Evolutionary conservation across 1,140 invertebrate genomes (phyloP).

Genomic region (Penaeus japonicus): DNA sequence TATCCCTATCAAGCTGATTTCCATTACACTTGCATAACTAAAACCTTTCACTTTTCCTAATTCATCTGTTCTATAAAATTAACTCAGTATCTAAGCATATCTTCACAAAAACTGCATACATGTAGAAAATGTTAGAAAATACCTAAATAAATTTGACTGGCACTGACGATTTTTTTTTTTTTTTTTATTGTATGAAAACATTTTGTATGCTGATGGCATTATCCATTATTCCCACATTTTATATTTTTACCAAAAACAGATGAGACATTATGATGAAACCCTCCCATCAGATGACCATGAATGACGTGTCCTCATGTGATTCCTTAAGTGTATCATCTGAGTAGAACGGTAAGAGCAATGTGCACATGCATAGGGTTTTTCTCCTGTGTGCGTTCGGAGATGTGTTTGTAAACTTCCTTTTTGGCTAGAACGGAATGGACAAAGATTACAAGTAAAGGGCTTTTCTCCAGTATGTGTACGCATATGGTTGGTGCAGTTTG

Average conservation of each 20-base stretch:
- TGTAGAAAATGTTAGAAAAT: too few relatives aligned
- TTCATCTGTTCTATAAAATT: too few relatives aligned
- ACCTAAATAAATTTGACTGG: too few relatives aligned
- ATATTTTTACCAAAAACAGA: neutral
- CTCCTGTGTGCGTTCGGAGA: constrained; percentile 26
- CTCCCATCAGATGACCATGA: neutral
- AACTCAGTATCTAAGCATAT: too few relatives aligned
- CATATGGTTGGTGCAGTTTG: constrained; percentile 27
- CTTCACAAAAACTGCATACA: too few relatives aligned
- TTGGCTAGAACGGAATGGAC: constrained; percentile 37
- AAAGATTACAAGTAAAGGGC: constrained; percentile 4
- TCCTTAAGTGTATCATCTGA: constrained; percentile 33
- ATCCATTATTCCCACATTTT: neutral
- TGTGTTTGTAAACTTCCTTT: constrained; percentile 31
- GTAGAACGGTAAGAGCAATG: constrained; percentile 26
- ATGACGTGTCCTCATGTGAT: constrained; percentile 31
- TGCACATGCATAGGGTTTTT: constrained; percentile 25
- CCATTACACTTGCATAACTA: too few relatives aligned
- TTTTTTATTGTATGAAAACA: too few relatives aligned
- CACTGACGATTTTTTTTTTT: too few relatives aligned
- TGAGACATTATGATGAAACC: neutral
- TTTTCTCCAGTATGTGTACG: constrained; percentile 41
- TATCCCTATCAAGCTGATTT: too few relatives aligned
- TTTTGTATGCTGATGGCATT: too few relatives aligned
- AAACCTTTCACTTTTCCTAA: too few relatives aligned